These are phyloP conservation scores for Glyptemys insculpta DNA, from an alignment of 2,797 vertebrate species.

Conservation along the genomic window DNA sequence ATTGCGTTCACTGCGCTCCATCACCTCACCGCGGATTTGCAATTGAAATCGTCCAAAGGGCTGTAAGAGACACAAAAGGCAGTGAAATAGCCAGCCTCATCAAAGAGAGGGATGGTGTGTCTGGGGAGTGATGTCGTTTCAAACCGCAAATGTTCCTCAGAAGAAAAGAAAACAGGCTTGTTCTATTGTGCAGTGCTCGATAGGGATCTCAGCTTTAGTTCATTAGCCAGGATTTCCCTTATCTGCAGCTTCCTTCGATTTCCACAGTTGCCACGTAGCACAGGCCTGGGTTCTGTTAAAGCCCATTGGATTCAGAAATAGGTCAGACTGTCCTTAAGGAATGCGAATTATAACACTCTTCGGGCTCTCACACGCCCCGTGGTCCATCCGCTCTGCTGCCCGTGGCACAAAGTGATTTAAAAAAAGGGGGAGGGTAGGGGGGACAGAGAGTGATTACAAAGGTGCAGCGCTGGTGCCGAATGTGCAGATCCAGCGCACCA, in stretches of 20 bases:
- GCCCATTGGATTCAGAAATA: neutral
- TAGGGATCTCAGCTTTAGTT: neutral
- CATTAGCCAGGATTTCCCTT: neutral
- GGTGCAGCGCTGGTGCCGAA: accelerated
- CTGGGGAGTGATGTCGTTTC: accelerated
- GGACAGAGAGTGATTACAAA: neutral
- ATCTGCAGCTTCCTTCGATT: neutral
- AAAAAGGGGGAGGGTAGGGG: accelerated
- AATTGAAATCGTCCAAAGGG: accelerated
- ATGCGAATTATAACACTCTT: neutral
- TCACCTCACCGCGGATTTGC: neutral
- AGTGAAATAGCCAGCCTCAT: accelerated
- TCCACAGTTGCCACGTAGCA: neutral
- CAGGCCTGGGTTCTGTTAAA: neutral
- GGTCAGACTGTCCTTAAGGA: neutral
- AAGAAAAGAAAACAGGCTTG: neutral
- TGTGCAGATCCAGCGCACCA: neutral
- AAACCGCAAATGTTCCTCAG: neutral
- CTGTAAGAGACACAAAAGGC: neutral
- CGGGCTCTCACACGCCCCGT: neutral
- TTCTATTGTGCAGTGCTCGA: neutral
- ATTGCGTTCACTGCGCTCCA: neutral
- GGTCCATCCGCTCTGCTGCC: neutral
- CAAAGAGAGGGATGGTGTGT: neutral
- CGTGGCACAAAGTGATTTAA: neutral